Base-by-base conservation (phyloP, 2,888 invertebrate species). In the Hydroisotoma schaefferi region DNA sequence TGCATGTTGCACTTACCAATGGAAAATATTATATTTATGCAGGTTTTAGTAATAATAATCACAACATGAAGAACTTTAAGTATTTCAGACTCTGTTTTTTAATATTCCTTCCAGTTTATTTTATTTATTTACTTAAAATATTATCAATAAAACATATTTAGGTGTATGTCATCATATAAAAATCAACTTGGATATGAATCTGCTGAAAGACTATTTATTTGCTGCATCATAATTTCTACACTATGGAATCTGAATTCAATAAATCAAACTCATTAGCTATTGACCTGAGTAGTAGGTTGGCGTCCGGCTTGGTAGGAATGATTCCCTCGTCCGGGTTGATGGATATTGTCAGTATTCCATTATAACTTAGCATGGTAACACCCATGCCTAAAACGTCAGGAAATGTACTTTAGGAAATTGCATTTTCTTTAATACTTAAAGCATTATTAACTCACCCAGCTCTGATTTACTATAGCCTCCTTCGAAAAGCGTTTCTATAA, bases 251-350 rank as follows among this genome's bases (percentile, higher is more conserved):
- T n/a, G 26, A 18, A 49, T 49, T 15, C 28, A 49, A n/a, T 18
- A 49, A 5, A 15, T 49, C 28, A 28, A 49, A 25, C 26, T 49
- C 49, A 28, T 28, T 26, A 28, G 28, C 28, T 28, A 49, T 49
- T n/a, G 12, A 27, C 28, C 6, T 3, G 10, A 49, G 26, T 8
- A 49, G 18, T n/a, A 25, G 6, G 15, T 28, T 8, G 10, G 49
- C 49, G 4, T 49, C 28, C 6, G 6, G 6, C 26, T 27, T 27
- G 6, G 49, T 27, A 3, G 27, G 28, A 18, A 49, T 49, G 6
- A 49, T 26, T 18, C 49, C 49, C 18, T 27, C 49, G 18, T 49
- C 49, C 3, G 49, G 49, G 28, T 28, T 49, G n/a, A 49, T 18
- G 28, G 49, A n/a, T 8, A 49, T 49, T 15, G 25, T 4, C 28